phyloP scores from a whole-genome alignment of 2,888 invertebrate genomes.

The Sylvicola cinctus region DNA sequence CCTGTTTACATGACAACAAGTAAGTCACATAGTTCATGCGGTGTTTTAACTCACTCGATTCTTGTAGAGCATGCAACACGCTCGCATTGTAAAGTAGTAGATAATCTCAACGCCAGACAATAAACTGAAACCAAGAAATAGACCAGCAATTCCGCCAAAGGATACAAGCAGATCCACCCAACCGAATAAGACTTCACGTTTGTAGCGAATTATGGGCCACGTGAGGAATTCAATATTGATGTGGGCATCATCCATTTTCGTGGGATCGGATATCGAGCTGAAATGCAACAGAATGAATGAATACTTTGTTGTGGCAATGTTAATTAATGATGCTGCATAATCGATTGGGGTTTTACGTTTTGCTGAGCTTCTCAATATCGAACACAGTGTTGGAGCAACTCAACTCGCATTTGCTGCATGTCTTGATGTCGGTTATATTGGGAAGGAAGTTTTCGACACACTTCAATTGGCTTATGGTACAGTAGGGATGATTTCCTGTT shows the following conservation, averaged over 20 bases:
- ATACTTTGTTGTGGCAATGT: background rate
- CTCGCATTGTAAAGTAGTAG: slow-evolving; percentile 55
- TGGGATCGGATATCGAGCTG: slow-evolving; percentile 11
- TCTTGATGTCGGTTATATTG: slow-evolving; percentile 34
- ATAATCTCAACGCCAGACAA: slow-evolving; percentile 55
- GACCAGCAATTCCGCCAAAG: slow-evolving; percentile 32
- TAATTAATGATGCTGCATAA: too few relatives aligned
- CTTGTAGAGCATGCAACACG: slow-evolving; percentile 25
- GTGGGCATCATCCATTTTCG: slow-evolving; percentile 13
- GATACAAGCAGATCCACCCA: slow-evolving; percentile 58
- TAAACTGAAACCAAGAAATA: slow-evolving; percentile 44
- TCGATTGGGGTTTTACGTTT: slow-evolving; percentile 29
- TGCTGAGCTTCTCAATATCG: slow-evolving; percentile 49
- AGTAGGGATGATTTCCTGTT: slow-evolving; percentile 33
- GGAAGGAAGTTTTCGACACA: slow-evolving; percentile 34
- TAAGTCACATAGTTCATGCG: too few relatives aligned
- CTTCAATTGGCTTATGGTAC: slow-evolving; percentile 33
- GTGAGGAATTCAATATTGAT: slow-evolving; percentile 39
- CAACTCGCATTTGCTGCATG: slow-evolving; percentile 43
- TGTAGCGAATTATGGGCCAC: slow-evolving; percentile 60
- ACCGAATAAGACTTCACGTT: slow-evolving; percentile 61
- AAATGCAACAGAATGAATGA: background rate
- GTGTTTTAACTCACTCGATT: slow-evolving; percentile 20
- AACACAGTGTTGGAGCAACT: slow-evolving; percentile 58
- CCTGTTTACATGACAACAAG: too few relatives aligned